Percentiles rank a stretch among this genome's conserved stretches.
Conservation (phyloP, 2,888 invertebrate species). For the Zygogramma bicolorata region DNA sequence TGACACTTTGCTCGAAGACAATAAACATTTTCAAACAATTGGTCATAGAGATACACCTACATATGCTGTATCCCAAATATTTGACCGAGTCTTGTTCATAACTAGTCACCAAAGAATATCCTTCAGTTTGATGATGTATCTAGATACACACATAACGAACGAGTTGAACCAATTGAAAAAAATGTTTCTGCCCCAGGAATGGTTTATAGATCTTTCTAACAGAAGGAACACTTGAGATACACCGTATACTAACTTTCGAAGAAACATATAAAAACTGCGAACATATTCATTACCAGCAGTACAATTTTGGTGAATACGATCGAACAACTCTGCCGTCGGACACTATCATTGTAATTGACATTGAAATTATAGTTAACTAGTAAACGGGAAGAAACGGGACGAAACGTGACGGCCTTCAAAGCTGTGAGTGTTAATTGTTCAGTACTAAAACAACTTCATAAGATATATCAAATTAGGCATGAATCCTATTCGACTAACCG, state of each 20-base stretch:
- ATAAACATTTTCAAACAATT: no score
- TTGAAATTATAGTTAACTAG: background rate
- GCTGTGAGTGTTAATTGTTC: slow-evolving; percentile 39
- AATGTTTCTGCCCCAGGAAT: no score
- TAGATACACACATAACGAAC: no score
- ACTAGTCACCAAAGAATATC: no score
- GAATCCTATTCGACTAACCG: background rate
- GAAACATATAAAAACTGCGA: background rate
- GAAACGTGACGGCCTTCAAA: slow-evolving; percentile 11
- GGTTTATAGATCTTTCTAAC: background rate
- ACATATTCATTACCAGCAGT: background rate
- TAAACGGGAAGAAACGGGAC: background rate
- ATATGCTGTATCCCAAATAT: no score
- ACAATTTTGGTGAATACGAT: background rate
- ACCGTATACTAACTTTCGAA: background rate
- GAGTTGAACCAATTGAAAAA: no score
- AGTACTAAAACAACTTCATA: slow-evolving; percentile 45
- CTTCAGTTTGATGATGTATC: no score
- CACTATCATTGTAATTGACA: background rate
- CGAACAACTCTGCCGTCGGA: background rate
- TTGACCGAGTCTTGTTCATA: no score
- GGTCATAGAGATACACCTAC: no score
- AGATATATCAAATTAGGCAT: slow-evolving; percentile 41
- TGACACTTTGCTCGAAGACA: no score
- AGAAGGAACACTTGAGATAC: background rate